Base-by-base conservation (phyloP, 2,888 invertebrate species). In the Encarsia formosa region DNA sequence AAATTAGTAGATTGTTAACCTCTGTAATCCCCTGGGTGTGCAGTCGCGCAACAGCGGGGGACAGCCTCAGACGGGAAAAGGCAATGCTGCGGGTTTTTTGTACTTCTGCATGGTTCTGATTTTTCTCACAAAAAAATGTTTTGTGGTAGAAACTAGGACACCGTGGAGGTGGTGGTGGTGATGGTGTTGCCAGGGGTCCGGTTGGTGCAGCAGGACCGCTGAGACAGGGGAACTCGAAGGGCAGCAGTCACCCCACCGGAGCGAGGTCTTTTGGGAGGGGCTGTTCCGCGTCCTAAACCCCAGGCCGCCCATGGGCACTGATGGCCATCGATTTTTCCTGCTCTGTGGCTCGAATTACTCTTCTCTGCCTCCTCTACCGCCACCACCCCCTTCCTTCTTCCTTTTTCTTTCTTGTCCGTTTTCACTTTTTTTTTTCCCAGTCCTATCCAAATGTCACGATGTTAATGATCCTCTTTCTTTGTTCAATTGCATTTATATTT, bases 211-310 rank as follows among this genome's bases (percentile, higher is more conserved):
- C 34, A 13, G 39, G 59, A 63, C 62, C 63, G 65, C 65, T 62
- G 67, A 68, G 60, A 66, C 68, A 57, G 67, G 67, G 63, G 65
- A 64, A 60, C 67, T 71, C 62, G 73, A 68, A 67, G 73, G 75
- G 79, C 92, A 93, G 80, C 91, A 91, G 81, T 93, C 93, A 77
- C 92, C 92, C 93, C 93, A 93, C 79, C 93, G 87, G 74, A 93
- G 86, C 78, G 91, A 91, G 79, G 93, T 93, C 84, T 91, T 92
- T 82, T 92, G 92, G 80, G 91, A 92, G 83, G 93, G 93, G 83
- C 90, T 91, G 81, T 93, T 93, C 79, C 91, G 88, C 78, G 92
- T 92, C 81, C 87, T 91, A 86, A 91, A 91, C 80, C 87, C 89
- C 87, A 91, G 85, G 83, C 91, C 90, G 83, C 88, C 91, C 92